Evolutionary conservation across 2,888 invertebrate species (phyloP).

Genomic region (Terebella lapidaria): DNA sequence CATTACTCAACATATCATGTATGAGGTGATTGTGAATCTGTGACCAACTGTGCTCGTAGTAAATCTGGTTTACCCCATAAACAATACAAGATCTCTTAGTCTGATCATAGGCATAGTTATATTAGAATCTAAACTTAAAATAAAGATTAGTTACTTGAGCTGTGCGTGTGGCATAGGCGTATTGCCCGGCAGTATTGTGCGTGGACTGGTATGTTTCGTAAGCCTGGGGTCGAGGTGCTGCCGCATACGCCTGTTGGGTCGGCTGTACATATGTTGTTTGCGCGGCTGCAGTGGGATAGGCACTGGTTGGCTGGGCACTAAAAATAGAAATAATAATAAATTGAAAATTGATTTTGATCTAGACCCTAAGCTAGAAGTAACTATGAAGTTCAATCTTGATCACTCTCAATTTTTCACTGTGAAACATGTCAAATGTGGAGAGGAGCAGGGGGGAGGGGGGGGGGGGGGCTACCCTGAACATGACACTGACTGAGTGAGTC

Average conservation of each 20-base stretch:
- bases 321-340: background rate
- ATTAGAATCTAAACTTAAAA: background rate
- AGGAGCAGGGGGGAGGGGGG: too few species aligned
- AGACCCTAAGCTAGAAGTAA: too few species aligned
- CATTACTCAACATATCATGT: background rate
- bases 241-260: constrained; percentile 17
- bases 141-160: constrained; percentile 6
- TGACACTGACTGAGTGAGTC: background rate
- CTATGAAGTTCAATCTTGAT: too few species aligned
- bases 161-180: constrained; percentile 19
- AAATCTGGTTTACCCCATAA: too few species aligned
- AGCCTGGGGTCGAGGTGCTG: constrained; percentile 18
- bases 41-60: too few species aligned
- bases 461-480: too few species aligned
- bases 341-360: background rate
- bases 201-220: constrained; percentile 19
- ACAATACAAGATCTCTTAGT: background rate
- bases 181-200: constrained; percentile 17
- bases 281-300: constrained; percentile 18
- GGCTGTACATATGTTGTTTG: constrained; percentile 24
- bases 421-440: too few species aligned
- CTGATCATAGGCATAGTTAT: background rate
- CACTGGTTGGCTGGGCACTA: constrained; percentile 20
- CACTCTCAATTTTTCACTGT: too few species aligned
- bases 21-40: too few species aligned